Evolutionary conservation across 30 jellyfish, hydroid and myxozoan species (phyloP).

Genomic region (Phacellophora camtschatica): DNA sequence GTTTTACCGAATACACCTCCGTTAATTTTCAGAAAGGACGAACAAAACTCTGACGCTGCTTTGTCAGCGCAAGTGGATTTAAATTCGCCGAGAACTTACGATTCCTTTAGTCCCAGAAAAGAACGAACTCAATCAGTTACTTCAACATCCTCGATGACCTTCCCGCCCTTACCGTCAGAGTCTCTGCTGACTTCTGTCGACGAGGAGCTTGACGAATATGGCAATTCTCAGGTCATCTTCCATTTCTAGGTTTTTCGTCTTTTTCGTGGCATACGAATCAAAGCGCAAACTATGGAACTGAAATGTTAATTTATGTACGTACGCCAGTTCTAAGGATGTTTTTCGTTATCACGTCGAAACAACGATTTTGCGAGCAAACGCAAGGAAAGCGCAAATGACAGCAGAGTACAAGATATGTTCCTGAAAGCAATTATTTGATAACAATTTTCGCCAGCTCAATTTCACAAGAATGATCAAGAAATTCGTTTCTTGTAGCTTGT

Average conservation of each 20-base stretch:
- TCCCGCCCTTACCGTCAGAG: conserved; percentile 64
- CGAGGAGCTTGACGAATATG: conserved; percentile 36
- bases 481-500: too few species aligned
- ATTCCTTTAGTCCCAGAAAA: neutral
- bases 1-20: conserved; percentile 62
- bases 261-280: too few species aligned
- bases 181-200: conserved; percentile 57
- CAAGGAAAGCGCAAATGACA: too few species aligned
- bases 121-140: conserved; percentile 45
- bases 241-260: neutral
- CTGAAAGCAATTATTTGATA: too few species aligned
- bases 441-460: too few species aligned
- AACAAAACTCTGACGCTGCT: neutral
- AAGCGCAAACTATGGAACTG: too few species aligned
- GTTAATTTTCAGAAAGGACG: conserved; percentile 33
- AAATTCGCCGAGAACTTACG: neutral
- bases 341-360: too few species aligned
- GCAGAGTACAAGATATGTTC: too few species aligned
- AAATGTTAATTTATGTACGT: too few species aligned
- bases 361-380: too few species aligned
- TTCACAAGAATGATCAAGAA: too few species aligned
- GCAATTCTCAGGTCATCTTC: conserved; percentile 30
- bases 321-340: too few species aligned
- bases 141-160: conserved; percentile 30
- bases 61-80: neutral